phyloP scores from a whole-genome alignment of 1,140 invertebrate genomes.

The Cotesia typhae region DNA sequence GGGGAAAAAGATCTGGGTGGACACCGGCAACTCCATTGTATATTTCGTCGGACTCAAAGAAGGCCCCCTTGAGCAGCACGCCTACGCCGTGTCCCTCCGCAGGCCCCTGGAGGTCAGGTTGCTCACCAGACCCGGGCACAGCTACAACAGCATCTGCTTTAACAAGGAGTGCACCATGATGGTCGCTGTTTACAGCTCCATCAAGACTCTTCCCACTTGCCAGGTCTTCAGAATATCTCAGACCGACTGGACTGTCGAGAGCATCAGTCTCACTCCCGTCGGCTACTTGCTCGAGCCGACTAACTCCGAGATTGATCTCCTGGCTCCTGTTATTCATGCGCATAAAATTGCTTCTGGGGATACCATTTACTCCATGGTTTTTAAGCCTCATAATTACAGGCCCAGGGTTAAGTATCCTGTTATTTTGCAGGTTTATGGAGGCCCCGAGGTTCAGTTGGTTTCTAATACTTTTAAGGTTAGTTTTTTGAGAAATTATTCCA shows the following conservation, averaged over 20 bases:
- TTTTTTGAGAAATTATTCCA: not conserved
- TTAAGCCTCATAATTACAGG: slow-evolving; percentile 84
- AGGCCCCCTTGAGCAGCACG: slow-evolving; percentile 82
- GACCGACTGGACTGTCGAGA: slow-evolving; percentile 71
- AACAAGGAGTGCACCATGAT: slow-evolving; percentile 86
- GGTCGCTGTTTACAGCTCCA: slow-evolving; percentile 89
- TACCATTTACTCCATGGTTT: slow-evolving; percentile 89
- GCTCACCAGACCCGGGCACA: slow-evolving; percentile 79
- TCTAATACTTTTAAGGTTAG: slow-evolving; percentile 93
- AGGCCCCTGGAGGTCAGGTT: slow-evolving; percentile 74
- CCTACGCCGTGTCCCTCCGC: slow-evolving; percentile 80
- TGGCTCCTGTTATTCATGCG: slow-evolving; percentile 78
- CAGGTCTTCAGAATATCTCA: slow-evolving; percentile 77
- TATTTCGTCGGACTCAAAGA: slow-evolving; percentile 85
- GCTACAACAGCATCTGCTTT: slow-evolving; percentile 79
- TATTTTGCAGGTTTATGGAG: slow-evolving; percentile 96
- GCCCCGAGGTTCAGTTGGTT: slow-evolving; percentile 96
- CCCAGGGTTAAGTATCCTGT: slow-evolving; percentile 88
- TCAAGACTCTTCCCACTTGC: slow-evolving; percentile 81
- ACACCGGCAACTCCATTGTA: slow-evolving; percentile 74
- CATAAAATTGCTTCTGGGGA: slow-evolving; percentile 78
- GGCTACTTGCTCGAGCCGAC: slow-evolving; percentile 77
- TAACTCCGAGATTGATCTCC: slow-evolving; percentile 69
- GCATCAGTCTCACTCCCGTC: slow-evolving; percentile 72
- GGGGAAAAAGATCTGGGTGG: slow-evolving; percentile 81